Conservation (phyloP, 2,797 vertebrate species). For the Picus viridis region DNA sequence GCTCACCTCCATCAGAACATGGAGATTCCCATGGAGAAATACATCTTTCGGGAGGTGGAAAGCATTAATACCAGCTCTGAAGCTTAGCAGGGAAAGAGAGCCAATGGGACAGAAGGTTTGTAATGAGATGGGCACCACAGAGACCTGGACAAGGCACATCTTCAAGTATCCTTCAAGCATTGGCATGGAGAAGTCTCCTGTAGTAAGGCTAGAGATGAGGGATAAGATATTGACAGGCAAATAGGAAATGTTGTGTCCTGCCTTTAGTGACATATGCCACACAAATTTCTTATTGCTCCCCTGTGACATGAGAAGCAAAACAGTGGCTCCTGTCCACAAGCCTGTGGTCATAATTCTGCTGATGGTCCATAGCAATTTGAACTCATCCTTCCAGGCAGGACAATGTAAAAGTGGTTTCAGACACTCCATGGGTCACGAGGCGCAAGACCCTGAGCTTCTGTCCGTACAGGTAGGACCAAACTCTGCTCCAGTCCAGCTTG, state of each 20-base stretch:
- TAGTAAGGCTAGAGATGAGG: background rate
- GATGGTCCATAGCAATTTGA: accelerated
- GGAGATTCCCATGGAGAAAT: background rate
- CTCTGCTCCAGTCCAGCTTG: background rate
- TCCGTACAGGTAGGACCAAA: background rate
- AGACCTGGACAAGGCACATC: background rate
- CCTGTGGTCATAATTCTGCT: background rate
- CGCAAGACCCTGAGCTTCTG: background rate
- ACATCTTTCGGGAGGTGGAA: background rate
- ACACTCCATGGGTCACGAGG: accelerated
- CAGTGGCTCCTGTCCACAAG: background rate
- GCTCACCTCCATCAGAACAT: background rate
- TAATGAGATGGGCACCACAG: background rate
- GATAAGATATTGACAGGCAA: background rate
- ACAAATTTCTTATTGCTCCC: background rate
- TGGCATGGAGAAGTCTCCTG: accelerated
- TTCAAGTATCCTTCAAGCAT: background rate
- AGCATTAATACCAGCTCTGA: background rate
- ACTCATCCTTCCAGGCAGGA: background rate
- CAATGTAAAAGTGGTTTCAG: background rate
- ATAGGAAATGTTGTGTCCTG: background rate
- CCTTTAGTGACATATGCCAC: background rate
- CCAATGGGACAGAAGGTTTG: background rate
- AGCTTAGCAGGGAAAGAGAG: background rate
- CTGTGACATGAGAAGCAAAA: background rate